Evolutionary conservation across 2,113 vertebrate species (phyloP).

Genomic region (Deroptyus accipitrinus): DNA sequence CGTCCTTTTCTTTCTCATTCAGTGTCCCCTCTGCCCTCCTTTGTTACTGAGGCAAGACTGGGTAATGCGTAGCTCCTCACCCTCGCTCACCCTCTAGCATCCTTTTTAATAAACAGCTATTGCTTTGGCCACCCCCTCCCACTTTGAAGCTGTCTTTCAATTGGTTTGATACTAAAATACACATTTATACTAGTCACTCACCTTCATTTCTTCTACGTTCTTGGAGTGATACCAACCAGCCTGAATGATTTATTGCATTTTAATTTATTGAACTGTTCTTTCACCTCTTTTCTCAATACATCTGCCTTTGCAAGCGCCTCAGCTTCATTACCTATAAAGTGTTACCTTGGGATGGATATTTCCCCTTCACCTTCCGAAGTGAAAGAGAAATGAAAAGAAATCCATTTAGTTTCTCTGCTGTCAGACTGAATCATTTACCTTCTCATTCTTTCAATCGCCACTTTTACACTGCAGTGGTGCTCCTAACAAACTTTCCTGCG

Average conservation of each 20-base stretch:
- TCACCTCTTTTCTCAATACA: neutral
- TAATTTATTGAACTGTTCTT: slow-evolving; percentile 52
- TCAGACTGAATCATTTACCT: neutral
- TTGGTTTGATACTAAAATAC: neutral
- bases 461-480: neutral
- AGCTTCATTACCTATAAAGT: slow-evolving; percentile 24
- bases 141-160: neutral
- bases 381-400: slow-evolving; percentile 18
- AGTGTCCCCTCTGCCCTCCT: neutral
- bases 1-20: neutral
- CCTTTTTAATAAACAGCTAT: neutral
- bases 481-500: neutral
- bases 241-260: slow-evolving; percentile 36
- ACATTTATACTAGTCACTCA: neutral
- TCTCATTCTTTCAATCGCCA: neutral
- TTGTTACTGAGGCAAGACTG: neutral
- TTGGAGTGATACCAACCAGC: slow-evolving; percentile 26
- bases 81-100: neutral
- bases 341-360: slow-evolving; percentile 54
- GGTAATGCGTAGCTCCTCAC: neutral
- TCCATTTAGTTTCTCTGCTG: neutral
- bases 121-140: neutral
- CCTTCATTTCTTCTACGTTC: slow-evolving; percentile 2
- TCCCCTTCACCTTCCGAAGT: slow-evolving; percentile 35
- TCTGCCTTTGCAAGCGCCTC: neutral